phyloP scores from a whole-genome alignment of 2,113 vertebrate species.

The Nanger granti region DNA sequence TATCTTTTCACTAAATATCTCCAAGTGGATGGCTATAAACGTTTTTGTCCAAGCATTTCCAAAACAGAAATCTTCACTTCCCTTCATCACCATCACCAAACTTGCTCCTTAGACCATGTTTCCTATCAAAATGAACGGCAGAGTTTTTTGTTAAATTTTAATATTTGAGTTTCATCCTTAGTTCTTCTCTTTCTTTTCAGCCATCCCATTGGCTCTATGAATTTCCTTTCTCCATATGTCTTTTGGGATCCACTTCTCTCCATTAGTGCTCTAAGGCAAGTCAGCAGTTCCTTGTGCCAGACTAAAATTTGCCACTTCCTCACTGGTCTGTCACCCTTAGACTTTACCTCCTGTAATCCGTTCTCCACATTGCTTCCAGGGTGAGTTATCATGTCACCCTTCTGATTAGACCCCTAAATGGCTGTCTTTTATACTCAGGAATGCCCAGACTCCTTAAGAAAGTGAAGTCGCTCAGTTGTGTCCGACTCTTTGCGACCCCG shows the following conservation, averaged over 20 bases:
- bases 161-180: not conserved
- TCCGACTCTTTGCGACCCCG: fast-evolving
- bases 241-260: not conserved
- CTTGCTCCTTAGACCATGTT: not conserved
- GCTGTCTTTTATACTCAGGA: not conserved
- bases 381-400: not conserved
- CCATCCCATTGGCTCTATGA: not conserved
- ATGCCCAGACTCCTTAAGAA: not conserved
- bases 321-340: not conserved
- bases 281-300: not conserved
- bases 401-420: not conserved
- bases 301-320: not conserved
- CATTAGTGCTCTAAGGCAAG: not conserved
- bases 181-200: not conserved
- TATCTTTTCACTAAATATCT: not conserved
- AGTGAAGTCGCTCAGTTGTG: fast-evolving
- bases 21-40: not conserved
- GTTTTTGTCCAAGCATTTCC: not conserved
- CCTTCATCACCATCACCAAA: not conserved
- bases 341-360: not conserved
- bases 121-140: not conserved
- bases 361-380: not conserved
- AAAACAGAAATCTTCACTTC: not conserved
- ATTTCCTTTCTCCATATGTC: not conserved
- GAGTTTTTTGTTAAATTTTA: not conserved